Conservation (phyloP, 2,797 vertebrate genomes). For the Sparus aurata region DNA sequence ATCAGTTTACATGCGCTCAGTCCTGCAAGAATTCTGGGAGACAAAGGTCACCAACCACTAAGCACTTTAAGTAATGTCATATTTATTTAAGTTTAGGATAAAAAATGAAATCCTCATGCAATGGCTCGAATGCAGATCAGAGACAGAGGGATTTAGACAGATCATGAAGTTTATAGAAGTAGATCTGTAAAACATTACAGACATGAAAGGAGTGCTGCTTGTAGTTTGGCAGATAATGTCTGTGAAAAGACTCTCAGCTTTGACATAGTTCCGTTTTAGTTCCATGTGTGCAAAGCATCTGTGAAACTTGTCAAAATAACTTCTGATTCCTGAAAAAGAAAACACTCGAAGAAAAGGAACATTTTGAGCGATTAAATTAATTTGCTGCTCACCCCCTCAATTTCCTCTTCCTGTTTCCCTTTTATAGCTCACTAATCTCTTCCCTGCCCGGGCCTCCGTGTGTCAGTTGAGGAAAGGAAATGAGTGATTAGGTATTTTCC, state of each 20-base stretch:
- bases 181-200: constrained; percentile 3
- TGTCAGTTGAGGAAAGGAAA: constrained; percentile 72
- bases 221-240: not conserved
- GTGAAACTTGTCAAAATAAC: not conserved
- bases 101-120: not conserved
- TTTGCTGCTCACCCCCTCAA: constrained; percentile 36
- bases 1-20: not conserved
- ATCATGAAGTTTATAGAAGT: not conserved
- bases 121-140: constrained; percentile 2
- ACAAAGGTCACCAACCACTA: not conserved
- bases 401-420: constrained; percentile 68
- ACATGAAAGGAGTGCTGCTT: not conserved
- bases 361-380: constrained; percentile 42
- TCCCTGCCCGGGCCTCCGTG: constrained; percentile 38
- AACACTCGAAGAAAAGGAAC: not conserved
- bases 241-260: not conserved
- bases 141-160: not conserved
- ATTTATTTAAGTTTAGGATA: not conserved
- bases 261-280: not conserved
- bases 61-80: not conserved
- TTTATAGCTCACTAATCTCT: constrained; percentile 61
- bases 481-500: constrained; percentile 73
- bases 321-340: not conserved
- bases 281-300: not conserved
- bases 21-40: not conserved